A percentile compares a stretch with the other conserved stretches of the same genome.
Conservation (phyloP, 2,797 vertebrate species). For the Oreortyx pictus region DNA sequence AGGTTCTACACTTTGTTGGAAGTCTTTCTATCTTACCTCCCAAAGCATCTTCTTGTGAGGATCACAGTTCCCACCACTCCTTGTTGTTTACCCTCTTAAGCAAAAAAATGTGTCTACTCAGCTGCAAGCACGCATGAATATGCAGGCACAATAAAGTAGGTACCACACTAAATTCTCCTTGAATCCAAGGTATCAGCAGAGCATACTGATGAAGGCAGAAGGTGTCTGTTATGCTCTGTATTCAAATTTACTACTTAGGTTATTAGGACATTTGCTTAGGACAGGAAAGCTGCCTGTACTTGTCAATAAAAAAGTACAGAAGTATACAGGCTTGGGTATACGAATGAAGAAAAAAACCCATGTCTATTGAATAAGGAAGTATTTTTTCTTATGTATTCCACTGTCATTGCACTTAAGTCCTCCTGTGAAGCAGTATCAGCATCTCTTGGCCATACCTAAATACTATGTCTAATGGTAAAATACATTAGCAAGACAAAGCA, state of each 20-base stretch:
- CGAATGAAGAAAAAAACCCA: neutral
- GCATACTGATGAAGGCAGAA: neutral
- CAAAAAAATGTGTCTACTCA: conserved; percentile 42
- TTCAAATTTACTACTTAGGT: neutral
- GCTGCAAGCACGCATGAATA: conserved; percentile 46
- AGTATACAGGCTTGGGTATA: neutral
- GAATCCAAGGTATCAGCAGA: neutral
- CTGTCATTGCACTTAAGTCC: neutral
- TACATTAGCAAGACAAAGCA: neutral
- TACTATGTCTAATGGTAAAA: conserved; percentile 23
- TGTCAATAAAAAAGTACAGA: neutral
- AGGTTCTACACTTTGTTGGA: neutral
- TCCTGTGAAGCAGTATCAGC: neutral
- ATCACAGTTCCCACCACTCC: conserved; percentile 14
- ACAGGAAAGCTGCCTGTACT: neutral
- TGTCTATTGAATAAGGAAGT: neutral
- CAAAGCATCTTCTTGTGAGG: conserved; percentile 38
- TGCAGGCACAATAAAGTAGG: conserved; percentile 23
- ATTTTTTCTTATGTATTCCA: neutral
- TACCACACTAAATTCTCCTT: neutral
- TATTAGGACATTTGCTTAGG: neutral
- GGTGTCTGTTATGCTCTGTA: neutral
- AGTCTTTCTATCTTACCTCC: neutral
- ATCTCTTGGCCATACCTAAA: neutral
- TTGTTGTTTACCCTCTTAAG: conserved; percentile 37